Conservation (phyloP, 2,113 vertebrate genomes). For the Microcebus lehilahytsara region DNA sequence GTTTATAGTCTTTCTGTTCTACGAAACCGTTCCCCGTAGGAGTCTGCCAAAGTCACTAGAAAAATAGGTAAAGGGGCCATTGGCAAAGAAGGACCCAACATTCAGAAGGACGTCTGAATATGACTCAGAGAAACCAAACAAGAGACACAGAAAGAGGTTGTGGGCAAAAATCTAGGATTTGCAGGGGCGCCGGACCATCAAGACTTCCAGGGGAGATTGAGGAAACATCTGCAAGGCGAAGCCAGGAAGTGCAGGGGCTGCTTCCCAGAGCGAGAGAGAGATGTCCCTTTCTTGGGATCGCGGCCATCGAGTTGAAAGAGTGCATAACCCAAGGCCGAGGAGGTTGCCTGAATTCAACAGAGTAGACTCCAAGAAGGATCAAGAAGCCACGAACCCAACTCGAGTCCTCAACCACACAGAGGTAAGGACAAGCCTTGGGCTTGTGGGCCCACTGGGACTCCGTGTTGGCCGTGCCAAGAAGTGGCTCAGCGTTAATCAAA, state of each 20-base stretch:
- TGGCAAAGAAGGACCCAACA: background rate
- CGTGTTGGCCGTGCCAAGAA: background rate
- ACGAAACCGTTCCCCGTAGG: background rate
- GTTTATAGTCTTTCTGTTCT: background rate
- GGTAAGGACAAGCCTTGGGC: background rate
- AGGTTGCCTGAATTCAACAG: background rate
- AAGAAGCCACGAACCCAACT: background rate
- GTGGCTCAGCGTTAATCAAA: background rate
- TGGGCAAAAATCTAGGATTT: background rate
- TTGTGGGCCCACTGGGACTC: background rate
- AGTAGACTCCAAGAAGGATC: background rate
- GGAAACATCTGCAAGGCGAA: conserved; percentile 53
- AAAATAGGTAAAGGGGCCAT: background rate
- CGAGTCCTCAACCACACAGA: background rate
- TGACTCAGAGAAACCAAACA: background rate
- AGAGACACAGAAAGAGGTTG: background rate
- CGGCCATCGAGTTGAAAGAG: background rate
- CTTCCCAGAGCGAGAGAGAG: background rate
- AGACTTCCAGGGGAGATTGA: conserved; percentile 47
- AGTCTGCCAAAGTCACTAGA: background rate
- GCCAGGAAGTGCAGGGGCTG: conserved; percentile 3
- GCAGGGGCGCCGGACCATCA: background rate
- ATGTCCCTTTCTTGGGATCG: background rate
- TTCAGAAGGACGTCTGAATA: background rate
- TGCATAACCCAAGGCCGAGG: background rate